These are phyloP conservation scores for Gadus chalcogrammus DNA, from an alignment of 2,113 vertebrate genomes.

Conservation along the genomic window DNA sequence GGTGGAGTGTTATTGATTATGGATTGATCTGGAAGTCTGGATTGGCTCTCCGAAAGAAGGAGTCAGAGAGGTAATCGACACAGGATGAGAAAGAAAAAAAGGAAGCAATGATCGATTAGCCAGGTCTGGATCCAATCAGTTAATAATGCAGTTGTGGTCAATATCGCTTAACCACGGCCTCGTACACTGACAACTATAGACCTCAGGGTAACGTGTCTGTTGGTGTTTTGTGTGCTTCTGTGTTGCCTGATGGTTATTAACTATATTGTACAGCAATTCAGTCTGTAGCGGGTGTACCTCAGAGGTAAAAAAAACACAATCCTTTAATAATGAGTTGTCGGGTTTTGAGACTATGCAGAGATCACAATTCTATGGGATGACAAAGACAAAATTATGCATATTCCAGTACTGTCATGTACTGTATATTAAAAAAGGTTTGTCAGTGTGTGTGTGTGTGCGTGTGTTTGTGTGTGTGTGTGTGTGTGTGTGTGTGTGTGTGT, in stretches of 20 bases:
- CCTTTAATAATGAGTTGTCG: too few species aligned
- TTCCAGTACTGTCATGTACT: too few species aligned
- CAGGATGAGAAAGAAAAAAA: background rate
- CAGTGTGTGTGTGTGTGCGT: constrained; percentile 8
- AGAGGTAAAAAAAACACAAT: too few species aligned
- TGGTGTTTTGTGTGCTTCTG: background rate
- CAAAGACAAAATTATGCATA: too few species aligned
- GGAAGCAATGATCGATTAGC: background rate
- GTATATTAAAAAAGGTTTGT: too few species aligned
- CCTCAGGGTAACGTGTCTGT: background rate
- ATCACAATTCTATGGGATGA: too few species aligned
- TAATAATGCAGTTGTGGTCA: background rate
- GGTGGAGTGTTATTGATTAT: background rate
- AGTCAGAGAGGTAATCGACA: constrained; percentile 3
- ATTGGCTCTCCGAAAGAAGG: background rate
- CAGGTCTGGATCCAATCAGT: constrained; percentile 6
- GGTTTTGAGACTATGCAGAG: too few species aligned
- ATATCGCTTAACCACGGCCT: background rate
- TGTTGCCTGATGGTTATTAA: background rate
- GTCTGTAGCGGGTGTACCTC: background rate
- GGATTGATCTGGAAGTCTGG: constrained; percentile 3
- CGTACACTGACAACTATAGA: background rate
- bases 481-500: constrained; percentile 6
- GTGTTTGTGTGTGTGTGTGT: constrained; percentile 23
- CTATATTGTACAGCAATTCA: background rate